These are phyloP conservation scores for Ormyrus labotus DNA, from an alignment of 2,888 invertebrate species.

Conservation along the genomic window DNA sequence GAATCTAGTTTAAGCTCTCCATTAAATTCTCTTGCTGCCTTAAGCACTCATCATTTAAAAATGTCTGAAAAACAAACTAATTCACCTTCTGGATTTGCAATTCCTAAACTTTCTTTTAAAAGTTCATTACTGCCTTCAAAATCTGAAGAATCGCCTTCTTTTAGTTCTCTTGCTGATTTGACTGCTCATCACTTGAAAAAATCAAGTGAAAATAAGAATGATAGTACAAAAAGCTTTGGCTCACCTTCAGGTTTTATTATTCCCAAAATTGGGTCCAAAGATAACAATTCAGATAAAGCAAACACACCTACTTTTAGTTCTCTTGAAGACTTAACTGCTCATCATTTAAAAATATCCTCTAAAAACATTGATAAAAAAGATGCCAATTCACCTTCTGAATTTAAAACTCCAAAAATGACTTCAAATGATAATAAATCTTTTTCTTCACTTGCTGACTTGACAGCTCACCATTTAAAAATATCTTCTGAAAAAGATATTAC, in stretches of 20 bases:
- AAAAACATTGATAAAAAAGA: conserved; percentile 6
- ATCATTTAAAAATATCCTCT: conserved; percentile 47
- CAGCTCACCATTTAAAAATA: conserved; percentile 32
- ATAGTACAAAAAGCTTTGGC: background rate
- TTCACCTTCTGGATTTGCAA: conserved; percentile 51
- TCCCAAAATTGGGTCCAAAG: conserved; percentile 25
- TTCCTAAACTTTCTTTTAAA: conserved; percentile 56
- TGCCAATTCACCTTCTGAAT: conserved; percentile 4
- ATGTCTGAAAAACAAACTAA: conserved; percentile 36
- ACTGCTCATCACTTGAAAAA: conserved; percentile 50
- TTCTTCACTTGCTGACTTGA: conserved; percentile 67
- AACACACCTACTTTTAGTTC: conserved; percentile 34
- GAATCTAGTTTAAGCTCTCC: conserved; percentile 47
- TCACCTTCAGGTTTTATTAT: conserved; percentile 18
- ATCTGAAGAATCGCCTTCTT: background rate
- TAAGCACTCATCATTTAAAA: conserved; percentile 69
- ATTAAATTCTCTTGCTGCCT: conserved; percentile 67
- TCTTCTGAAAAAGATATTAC: background rate
- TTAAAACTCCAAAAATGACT: conserved; percentile 31
- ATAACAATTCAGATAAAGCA: background rate
- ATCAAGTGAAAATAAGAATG: conserved; percentile 25
- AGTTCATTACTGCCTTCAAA: background rate
- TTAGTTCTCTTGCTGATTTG: conserved; percentile 46
- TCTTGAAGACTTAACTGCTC: conserved; percentile 42
- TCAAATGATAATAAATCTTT: conserved; percentile 58